Conservation (phyloP, 2,888 invertebrate genomes). For the Xanthorhoe spadicearia region DNA sequence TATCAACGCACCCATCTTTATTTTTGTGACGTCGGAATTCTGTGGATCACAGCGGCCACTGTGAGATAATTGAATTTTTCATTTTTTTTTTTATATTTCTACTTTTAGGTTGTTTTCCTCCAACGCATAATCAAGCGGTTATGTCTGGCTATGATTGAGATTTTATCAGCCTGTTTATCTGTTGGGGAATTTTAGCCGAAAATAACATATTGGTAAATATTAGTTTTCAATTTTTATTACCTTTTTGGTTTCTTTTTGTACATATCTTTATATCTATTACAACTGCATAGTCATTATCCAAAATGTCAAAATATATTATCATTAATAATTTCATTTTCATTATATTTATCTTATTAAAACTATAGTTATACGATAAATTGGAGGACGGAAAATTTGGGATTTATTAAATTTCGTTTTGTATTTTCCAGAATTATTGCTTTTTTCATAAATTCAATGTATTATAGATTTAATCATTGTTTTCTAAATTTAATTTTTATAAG, state of each 20-base stretch:
- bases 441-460: slow-evolving; percentile 55
- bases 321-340: slow-evolving; percentile 43
- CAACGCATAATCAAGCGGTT: neutral
- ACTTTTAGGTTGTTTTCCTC: neutral
- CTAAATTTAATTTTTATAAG: slow-evolving; percentile 44
- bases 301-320: slow-evolving; percentile 56
- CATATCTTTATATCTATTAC: slow-evolving; percentile 57
- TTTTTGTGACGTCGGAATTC: slow-evolving; percentile 57
- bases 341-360: slow-evolving; percentile 32
- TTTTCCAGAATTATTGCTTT: slow-evolving; percentile 46
- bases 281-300: slow-evolving; percentile 67
- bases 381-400: slow-evolving; percentile 55
- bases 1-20: slow-evolving; percentile 55
- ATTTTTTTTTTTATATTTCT: slow-evolving; percentile 27
- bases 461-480: slow-evolving; percentile 50
- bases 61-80: slow-evolving; percentile 24
- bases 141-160: neutral
- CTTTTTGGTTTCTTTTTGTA: slow-evolving; percentile 59
- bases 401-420: slow-evolving; percentile 47
- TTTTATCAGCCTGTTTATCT: slow-evolving; percentile 14
- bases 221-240: slow-evolving; percentile 53
- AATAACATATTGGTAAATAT: slow-evolving; percentile 40
- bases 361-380: slow-evolving; percentile 52
- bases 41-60: slow-evolving; percentile 52
- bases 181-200: slow-evolving; percentile 4